Conservation (phyloP, 2,797 vertebrate genomes). For the Coilia nasus region DNA sequence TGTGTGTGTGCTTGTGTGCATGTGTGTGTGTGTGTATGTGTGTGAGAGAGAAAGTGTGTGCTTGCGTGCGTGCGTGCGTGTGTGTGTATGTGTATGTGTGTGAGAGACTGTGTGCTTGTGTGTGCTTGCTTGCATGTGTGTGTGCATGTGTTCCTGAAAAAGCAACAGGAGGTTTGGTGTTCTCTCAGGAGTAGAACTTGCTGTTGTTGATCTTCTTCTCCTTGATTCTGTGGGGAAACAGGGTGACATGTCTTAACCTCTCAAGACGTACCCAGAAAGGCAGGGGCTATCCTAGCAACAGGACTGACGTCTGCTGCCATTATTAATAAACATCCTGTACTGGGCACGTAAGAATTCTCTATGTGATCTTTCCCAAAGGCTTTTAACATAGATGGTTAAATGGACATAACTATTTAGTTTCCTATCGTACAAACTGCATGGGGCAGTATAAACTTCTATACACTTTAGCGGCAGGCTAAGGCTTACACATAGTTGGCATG, state of each 20-base stretch:
- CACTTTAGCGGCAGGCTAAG: too few species aligned
- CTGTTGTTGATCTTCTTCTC: constrained; percentile 93
- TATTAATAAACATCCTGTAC: not conserved
- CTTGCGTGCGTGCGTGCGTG: too few species aligned
- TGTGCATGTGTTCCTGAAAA: not conserved
- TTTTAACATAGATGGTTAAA: too few species aligned
- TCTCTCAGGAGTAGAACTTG: constrained; percentile 87
- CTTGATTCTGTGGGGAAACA: constrained; percentile 74
- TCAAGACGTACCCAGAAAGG: not conserved
- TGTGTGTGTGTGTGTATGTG: not conserved
- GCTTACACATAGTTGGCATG: too few species aligned
- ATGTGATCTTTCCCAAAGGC: too few species aligned
- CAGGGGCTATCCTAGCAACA: not conserved
- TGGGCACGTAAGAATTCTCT: not conserved
- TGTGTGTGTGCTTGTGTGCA: not conserved
- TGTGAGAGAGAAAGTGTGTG: not conserved
- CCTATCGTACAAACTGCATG: too few species aligned
- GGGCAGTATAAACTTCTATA: too few species aligned
- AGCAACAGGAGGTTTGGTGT: constrained; percentile 21
- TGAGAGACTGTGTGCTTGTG: not conserved
- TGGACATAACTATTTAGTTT: too few species aligned
- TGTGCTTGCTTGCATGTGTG: not conserved
- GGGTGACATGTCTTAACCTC: constrained; percentile 15
- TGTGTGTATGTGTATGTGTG: not conserved
- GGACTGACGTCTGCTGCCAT: not conserved